These are phyloP conservation scores for Geothlypis trichas DNA, from an alignment of 2,113 vertebrate genomes.

Conservation along the genomic window DNA sequence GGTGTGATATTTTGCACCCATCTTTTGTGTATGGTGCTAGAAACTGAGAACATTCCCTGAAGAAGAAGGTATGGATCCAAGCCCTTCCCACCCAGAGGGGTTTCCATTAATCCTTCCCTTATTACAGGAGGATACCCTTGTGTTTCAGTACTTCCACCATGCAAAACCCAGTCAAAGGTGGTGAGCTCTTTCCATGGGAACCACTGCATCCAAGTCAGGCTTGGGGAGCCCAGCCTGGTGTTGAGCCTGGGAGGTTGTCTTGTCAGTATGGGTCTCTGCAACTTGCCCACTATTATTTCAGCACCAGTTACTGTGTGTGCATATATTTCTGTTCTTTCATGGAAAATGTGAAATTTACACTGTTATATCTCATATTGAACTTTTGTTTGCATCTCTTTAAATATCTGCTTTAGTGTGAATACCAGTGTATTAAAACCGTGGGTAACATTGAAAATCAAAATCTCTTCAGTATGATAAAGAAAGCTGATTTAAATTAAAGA, in stretches of 20 bases:
- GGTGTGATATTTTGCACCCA: neutral
- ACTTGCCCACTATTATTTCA: neutral
- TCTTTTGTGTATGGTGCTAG: neutral
- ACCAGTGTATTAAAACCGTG: neutral
- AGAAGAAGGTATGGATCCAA: neutral
- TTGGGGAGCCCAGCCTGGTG: neutral
- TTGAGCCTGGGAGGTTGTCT: neutral
- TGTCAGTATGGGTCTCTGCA: fast-evolving
- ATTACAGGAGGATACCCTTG: no score
- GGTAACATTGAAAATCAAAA: neutral
- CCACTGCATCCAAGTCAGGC: neutral
- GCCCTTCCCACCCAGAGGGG: fast-evolving
- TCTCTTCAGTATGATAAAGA: neutral
- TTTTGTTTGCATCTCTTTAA: neutral
- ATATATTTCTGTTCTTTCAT: neutral
- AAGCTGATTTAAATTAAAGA: neutral
- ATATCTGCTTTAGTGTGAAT: neutral
- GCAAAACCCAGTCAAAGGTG: neutral
- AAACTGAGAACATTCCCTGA: neutral
- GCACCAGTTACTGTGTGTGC: neutral
- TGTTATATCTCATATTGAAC: neutral
- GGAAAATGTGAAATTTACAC: neutral
- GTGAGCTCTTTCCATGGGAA: neutral
- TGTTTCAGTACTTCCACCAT: neutral
- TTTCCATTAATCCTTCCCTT: neutral